These are phyloP conservation scores for Coptotermes formosanus DNA, from an alignment of 1,140 invertebrate genomes.

Conservation along the genomic window DNA sequence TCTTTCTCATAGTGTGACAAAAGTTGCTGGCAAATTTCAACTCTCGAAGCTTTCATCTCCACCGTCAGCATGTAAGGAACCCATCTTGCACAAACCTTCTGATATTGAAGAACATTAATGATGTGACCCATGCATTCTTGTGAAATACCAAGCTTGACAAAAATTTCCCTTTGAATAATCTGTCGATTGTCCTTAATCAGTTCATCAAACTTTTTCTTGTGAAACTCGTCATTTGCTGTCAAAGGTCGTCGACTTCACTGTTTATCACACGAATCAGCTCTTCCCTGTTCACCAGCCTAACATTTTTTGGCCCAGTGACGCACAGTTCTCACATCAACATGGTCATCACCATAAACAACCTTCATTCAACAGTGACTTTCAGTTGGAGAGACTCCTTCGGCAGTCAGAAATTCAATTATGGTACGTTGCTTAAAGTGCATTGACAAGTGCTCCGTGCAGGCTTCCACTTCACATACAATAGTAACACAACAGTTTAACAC, in stretches of 20 bases:
- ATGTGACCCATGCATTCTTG: slow-evolving; percentile 15
- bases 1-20: no score
- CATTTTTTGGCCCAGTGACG: neutral
- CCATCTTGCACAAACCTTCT: neutral
- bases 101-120: neutral
- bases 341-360: neutral
- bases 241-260: neutral
- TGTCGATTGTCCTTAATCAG: neutral
- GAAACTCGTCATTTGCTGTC: neutral
- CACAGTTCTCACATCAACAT: neutral
- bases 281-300: neutral
- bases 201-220: neutral
- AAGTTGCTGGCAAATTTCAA: no score
- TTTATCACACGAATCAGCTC: neutral
- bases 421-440: no score
- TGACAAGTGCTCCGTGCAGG: no score
- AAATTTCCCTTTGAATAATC: neutral
- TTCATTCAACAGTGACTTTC: no score
- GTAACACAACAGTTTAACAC: no score
- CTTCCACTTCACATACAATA: no score
- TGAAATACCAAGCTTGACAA: neutral
- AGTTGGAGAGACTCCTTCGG: no score
- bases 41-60: no score
- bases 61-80: no score
- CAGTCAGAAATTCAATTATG: no score